These are phyloP conservation scores for Sphaerophoria rueppellii DNA, from an alignment of 2,888 invertebrate genomes.

Conservation along the genomic window DNA sequence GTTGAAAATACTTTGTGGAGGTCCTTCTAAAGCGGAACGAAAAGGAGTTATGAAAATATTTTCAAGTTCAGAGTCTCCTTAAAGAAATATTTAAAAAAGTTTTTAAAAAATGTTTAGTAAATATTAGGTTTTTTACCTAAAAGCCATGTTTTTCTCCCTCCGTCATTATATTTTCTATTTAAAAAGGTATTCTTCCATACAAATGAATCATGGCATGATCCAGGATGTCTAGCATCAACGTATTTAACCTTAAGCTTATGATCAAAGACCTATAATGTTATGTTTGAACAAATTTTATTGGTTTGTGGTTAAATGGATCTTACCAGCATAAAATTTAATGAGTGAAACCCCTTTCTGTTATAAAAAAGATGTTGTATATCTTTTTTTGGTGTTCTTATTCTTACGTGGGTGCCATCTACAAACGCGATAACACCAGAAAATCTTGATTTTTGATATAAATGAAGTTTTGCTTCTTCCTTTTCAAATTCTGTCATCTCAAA, in stretches of 20 bases:
- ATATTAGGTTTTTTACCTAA: not conserved
- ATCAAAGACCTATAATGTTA: no score
- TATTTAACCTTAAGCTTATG: not conserved
- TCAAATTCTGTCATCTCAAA: no score
- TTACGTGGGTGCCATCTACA: no score
- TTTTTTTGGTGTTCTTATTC: no score
- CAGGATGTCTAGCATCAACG: conserved; percentile 3
- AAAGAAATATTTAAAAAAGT: not conserved
- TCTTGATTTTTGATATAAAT: no score
- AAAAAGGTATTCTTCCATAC: not conserved
- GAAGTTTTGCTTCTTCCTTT: no score
- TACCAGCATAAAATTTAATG: no score
- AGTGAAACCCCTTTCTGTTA: no score
- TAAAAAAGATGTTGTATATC: no score
- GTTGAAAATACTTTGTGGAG: not conserved
- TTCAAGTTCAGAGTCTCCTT: not conserved
- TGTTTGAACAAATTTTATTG: no score
- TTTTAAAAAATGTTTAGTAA: not conserved
- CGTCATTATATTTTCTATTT: not conserved
- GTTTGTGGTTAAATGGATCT: no score
- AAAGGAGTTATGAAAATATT: not conserved
- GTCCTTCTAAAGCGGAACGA: not conserved
- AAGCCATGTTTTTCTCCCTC: not conserved
- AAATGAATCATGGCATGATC: conserved; percentile 28
- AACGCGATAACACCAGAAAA: no score